Base-by-base conservation (phyloP, 2,113 vertebrate genomes). In the Carassius carassius region DNA sequence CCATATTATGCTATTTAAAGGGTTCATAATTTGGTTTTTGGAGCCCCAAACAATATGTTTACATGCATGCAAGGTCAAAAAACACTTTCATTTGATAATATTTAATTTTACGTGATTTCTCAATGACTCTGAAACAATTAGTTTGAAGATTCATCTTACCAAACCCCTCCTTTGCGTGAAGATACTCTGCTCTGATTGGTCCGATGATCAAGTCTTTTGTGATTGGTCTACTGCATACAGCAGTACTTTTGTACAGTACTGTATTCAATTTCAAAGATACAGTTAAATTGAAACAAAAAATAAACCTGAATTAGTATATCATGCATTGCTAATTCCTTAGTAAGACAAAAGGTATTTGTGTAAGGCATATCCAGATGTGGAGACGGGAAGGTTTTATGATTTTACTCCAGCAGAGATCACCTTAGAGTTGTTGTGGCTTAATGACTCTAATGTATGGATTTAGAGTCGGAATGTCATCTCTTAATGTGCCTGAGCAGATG, bases 401-500 rank as follows among this genome's bases (percentile, higher is more conserved):
- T 75, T 80, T 2, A 65, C 60, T 80, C 58, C 1, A 3, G 37
- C 78, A 35, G 41, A 32, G 60, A 77, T 84, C 60, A 77, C 56
- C 72, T 29, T 74, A 51, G 25, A 32, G 58, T 77, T 77, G 60
- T 63, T 75, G 70, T 77, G 3, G 73, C 19, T 49, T 84, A 84
- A 84, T 84, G 82, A 84, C 37, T 62, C 41, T 47, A 63, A 76
- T 63, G 82, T 74, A 76, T 80, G 72, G 67, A 29, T 32, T 10
- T 56, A 8, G 56, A 84, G 54, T 23, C 2, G 5, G 23, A 44
- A 80, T 80, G 78, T 80, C 78, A 80, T 80, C 78, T 49, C 78
- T 80, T 80, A 80, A 80, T 80, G 60, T 80, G 58, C 60, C 60
- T 65, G 41, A 65, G 60, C 78, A 80, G 78, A 80, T 80, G 78